These are phyloP conservation scores for Scaptodrosophila lebanonensis DNA, from an alignment of 1,140 invertebrate genomes.

Conservation along the genomic window DNA sequence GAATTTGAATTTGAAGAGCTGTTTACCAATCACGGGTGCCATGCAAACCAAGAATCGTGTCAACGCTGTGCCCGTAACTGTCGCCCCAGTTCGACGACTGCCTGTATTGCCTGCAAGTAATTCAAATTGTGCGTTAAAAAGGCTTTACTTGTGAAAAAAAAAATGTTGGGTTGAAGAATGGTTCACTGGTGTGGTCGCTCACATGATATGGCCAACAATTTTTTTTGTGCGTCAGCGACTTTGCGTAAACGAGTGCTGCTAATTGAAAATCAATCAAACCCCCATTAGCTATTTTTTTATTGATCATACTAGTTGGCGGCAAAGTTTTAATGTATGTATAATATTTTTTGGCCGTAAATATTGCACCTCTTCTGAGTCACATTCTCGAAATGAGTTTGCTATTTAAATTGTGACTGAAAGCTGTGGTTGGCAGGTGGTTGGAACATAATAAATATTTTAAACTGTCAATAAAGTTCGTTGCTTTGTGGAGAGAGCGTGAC, in stretches of 20 bases:
- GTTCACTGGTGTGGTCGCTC: slow-evolving; percentile 24
- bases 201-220: too few species aligned
- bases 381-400: too few species aligned
- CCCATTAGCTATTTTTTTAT: slow-evolving; percentile 39
- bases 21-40: slow-evolving; percentile 76
- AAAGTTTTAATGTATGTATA: too few species aligned
- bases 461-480: too few species aligned
- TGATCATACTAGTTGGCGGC: slow-evolving; percentile 5
- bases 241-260: slow-evolving; percentile 19
- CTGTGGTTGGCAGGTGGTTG: too few species aligned
- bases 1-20: not conserved
- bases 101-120: slow-evolving; percentile 51
- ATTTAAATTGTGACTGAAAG: too few species aligned
- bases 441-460: too few species aligned
- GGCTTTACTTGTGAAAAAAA: not conserved
- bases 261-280: slow-evolving; percentile 67
- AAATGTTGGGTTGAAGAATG: too few species aligned
- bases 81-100: slow-evolving; percentile 13
- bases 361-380: slow-evolving; percentile 52
- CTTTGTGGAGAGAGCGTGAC: too few species aligned
- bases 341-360: slow-evolving; percentile 3
- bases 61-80: slow-evolving; percentile 57
- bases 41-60: slow-evolving; percentile 74
- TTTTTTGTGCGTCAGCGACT: slow-evolving; percentile 15
- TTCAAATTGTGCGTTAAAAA: slow-evolving; percentile 47